Conservation (phyloP, 2,797 vertebrate species). For the Eleutherodactylus coqui region DNA sequence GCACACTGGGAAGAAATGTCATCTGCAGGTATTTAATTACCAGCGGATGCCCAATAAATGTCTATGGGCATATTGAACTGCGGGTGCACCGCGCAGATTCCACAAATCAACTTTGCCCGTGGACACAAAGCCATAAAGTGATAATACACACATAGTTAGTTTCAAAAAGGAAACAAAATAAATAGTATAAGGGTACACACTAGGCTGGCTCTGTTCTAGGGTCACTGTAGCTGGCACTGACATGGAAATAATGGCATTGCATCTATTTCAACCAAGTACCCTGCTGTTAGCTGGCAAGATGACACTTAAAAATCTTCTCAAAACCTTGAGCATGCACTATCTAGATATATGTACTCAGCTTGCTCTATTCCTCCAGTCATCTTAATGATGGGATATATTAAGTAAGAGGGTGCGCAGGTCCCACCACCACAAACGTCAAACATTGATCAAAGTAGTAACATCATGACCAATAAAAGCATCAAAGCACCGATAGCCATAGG, state of each 20-base stretch:
- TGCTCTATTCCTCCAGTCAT: no score
- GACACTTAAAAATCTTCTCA: background rate
- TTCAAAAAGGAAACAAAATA: no score
- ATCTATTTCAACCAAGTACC: no score
- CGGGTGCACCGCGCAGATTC: no score
- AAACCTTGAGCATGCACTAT: background rate
- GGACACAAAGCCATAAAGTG: no score
- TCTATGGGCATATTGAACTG: no score
- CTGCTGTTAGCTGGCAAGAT: background rate
- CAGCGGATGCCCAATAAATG: no score
- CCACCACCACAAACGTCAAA: background rate
- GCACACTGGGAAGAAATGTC: no score
- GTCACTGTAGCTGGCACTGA: background rate
- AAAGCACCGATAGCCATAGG: background rate
- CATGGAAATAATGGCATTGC: background rate
- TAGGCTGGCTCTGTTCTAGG: background rate
- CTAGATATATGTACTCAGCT: background rate
- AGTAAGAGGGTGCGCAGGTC: background rate
- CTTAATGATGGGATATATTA: background rate
- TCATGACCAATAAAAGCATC: background rate
- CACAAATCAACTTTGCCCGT: no score
- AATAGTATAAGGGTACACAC: no score
- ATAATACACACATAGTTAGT: no score
- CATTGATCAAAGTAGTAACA: background rate
- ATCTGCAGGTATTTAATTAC: no score